Percentiles rank a stretch among this genome's conserved stretches.
These are phyloP conservation scores for Myotis brandtii DNA, from an alignment of 2,113 vertebrate genomes.

Conservation along the genomic window DNA sequence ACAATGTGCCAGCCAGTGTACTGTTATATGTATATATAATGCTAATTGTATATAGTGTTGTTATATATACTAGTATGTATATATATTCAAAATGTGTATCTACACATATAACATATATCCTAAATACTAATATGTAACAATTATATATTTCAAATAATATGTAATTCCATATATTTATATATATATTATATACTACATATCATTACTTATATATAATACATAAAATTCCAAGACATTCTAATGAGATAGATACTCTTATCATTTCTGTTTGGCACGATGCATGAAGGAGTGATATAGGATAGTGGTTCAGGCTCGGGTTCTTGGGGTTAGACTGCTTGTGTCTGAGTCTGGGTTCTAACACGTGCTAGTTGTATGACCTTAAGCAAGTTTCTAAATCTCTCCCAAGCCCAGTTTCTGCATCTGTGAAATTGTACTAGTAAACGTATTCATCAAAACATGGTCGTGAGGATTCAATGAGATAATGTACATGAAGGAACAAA, in stretches of 20 bases:
- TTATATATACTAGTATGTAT: neutral
- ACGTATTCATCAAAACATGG: neutral
- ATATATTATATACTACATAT: neutral
- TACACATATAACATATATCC: neutral
- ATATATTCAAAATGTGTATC: neutral
- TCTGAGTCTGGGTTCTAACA: neutral
- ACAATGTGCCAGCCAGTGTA: neutral
- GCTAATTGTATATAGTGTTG: neutral
- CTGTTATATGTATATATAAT: neutral
- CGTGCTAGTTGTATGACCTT: neutral
- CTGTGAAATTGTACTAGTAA: rapidly evolving
- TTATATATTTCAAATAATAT: neutral
- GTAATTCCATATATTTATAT: neutral
- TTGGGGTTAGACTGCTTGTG: neutral
- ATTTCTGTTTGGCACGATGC: constrained; percentile 26
- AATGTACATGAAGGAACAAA: neutral
- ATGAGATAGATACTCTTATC: neutral
- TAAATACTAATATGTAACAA: neutral
- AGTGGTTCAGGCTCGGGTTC: neutral
- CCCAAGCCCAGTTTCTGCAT: neutral
- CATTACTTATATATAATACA: neutral
- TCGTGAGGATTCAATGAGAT: neutral
- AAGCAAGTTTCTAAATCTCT: neutral
- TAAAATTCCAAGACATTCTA: neutral
- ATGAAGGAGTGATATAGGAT: neutral